Percentiles rank a stretch among this genome's conserved stretches.
Evolutionary conservation across 2,888 invertebrate species (phyloP).

Genomic region (Xanthorhoe designata): DNA sequence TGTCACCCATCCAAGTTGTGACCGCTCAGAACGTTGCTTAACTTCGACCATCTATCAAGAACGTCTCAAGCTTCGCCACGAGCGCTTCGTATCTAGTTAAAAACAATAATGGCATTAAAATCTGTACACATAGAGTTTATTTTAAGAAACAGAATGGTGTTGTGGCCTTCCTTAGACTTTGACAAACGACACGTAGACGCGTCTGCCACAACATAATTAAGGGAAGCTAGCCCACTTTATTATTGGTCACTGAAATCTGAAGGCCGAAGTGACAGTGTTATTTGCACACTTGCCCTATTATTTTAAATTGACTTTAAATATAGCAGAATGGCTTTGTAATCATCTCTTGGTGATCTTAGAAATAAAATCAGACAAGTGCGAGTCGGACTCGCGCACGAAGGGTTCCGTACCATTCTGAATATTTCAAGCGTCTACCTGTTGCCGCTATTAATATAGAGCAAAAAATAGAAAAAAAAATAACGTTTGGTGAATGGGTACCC

Average conservation of each 20-base stretch:
- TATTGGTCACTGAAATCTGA: conserved; percentile 4
- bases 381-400: no score
- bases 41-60: no score
- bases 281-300: conserved; percentile 13
- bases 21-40: no score
- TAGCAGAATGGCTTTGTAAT: neutral
- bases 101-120: conserved; percentile 7
- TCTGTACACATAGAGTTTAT: conserved; percentile 34
- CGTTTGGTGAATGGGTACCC: no score
- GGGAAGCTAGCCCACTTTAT: conserved; percentile 21
- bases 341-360: neutral
- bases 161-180: conserved; percentile 39
- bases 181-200: conserved; percentile 38
- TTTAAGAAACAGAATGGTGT: conserved; percentile 36
- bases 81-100: no score
- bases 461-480: no score
- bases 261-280: neutral
- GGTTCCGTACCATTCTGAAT: no score
- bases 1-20: no score
- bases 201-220: conserved; percentile 29
- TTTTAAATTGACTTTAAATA: conserved; percentile 16
- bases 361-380: no score
- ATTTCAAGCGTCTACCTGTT: no score
- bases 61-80: no score
- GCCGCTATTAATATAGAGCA: no score